Conservation (phyloP, 2,113 vertebrate species). For the Oriolus oriolus region DNA sequence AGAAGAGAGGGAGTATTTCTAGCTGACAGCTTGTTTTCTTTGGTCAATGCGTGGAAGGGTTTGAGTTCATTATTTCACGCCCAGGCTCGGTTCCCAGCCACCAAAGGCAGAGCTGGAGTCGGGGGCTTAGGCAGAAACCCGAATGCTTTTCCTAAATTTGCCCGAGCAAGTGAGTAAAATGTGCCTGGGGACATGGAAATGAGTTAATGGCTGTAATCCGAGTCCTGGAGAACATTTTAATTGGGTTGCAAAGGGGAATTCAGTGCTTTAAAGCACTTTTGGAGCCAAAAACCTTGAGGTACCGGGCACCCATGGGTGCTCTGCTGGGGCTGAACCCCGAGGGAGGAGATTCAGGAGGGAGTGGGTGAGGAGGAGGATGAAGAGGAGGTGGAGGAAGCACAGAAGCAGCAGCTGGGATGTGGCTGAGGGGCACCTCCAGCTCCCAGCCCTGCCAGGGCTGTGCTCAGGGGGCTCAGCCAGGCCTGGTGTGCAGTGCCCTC, state of each 20-base stretch:
- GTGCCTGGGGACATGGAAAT: not conserved
- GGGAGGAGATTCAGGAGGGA: not conserved
- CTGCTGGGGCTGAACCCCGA: not conserved
- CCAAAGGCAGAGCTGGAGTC: not conserved
- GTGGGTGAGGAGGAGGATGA: not conserved
- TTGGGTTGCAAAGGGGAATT: not conserved
- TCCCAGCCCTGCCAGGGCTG: not conserved
- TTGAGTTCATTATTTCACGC: slow-evolving; percentile 46
- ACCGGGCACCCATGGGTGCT: not conserved
- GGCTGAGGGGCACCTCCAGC: not conserved
- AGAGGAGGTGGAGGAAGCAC: not conserved
- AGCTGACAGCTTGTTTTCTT: slow-evolving; percentile 47
- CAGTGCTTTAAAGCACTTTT: not conserved
- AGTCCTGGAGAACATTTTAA: not conserved
- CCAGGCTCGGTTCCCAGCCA: slow-evolving; percentile 16
- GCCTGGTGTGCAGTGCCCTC: not conserved
- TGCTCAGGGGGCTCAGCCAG: not conserved
- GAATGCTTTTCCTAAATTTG: not conserved
- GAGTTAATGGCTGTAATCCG: not conserved
- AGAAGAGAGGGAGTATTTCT: not conserved
- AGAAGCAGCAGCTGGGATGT: not conserved
- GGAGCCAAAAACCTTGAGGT: not conserved
- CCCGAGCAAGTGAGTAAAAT: not conserved
- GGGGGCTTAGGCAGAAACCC: not conserved
- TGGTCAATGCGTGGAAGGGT: not conserved